Conservation (phyloP, 1,140 invertebrate species). For the Trichonephila inaurata region DNA sequence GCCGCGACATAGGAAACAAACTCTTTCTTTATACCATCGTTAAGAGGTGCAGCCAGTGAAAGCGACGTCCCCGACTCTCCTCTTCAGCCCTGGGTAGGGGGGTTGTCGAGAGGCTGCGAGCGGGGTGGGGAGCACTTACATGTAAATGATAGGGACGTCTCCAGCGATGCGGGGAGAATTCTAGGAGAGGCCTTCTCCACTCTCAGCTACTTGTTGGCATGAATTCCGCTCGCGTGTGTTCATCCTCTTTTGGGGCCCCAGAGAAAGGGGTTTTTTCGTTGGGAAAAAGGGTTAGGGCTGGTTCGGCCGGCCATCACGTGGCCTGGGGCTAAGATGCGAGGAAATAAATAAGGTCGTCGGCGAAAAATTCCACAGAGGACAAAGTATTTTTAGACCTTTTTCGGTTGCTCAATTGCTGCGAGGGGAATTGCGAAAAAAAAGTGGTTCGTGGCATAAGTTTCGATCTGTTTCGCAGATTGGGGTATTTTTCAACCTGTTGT, state of each 20-base stretch:
- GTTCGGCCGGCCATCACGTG: slow-evolving; percentile 8
- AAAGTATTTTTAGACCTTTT: slow-evolving; percentile 50
- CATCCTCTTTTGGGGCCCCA: slow-evolving; percentile 15
- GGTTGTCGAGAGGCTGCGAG: neutral
- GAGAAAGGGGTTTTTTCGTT: slow-evolving; percentile 29
- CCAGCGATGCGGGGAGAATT: slow-evolving; percentile 51
- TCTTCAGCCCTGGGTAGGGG: slow-evolving; percentile 8
- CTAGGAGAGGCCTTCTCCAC: neutral
- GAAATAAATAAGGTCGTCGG: slow-evolving; percentile 47
- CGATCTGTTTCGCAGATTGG: neutral
- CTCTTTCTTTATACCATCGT: slow-evolving; percentile 26
- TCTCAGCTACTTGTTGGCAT: neutral
- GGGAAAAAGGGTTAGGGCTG: slow-evolving; percentile 51
- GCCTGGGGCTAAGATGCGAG: slow-evolving; percentile 26
- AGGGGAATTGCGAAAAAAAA: neutral
- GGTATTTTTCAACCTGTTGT: slow-evolving; percentile 9
- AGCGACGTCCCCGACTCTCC: slow-evolving; percentile 51
- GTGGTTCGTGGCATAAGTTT: neutral
- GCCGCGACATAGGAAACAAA: slow-evolving; percentile 28
- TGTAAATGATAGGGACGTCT: slow-evolving; percentile 69
- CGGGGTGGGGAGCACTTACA: slow-evolving; percentile 24
- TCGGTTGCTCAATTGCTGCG: neutral
- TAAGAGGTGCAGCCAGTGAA: slow-evolving; percentile 45
- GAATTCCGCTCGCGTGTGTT: neutral
- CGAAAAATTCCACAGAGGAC: slow-evolving; percentile 31